Evolutionary conservation across 2,797 vertebrate species (phyloP).

Genomic region (Semotilus atromaculatus): DNA sequence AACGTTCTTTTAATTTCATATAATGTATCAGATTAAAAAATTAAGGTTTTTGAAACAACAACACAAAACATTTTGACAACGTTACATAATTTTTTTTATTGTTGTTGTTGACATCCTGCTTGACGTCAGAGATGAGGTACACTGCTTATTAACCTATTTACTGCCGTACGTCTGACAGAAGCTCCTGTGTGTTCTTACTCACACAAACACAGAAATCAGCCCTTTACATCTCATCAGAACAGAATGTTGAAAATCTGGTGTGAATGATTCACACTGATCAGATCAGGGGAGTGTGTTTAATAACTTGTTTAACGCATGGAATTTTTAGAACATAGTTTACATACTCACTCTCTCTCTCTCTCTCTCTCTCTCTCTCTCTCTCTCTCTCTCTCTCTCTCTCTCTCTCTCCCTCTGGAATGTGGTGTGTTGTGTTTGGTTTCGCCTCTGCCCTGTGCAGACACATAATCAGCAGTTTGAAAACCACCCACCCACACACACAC

Average conservation of each 20-base stretch:
- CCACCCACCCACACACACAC: background rate
- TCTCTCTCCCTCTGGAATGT: background rate
- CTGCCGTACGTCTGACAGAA: background rate
- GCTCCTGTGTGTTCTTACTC: background rate
- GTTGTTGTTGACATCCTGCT: background rate
- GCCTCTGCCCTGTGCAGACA: slow-evolving; percentile 49
- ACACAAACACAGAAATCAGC: background rate
- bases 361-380: slow-evolving; percentile 25
- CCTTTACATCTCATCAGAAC: slow-evolving; percentile 1
- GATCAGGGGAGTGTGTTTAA: slow-evolving; percentile 4
- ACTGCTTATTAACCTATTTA: background rate
- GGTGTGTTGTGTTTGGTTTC: slow-evolving; percentile 48
- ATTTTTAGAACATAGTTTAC: background rate
- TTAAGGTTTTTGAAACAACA: background rate
- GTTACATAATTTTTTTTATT: background rate
- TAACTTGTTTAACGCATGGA: background rate
- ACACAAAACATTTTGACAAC: too few relatives aligned
- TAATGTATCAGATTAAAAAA: too few relatives aligned
- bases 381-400: slow-evolving; percentile 26
- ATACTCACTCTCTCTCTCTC: slow-evolving; percentile 36
- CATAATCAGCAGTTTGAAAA: slow-evolving; percentile 53
- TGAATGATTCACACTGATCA: background rate
- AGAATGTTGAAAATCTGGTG: slow-evolving; percentile 20
- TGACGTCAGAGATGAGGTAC: background rate
- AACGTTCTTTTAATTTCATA: background rate